Percentiles rank a stretch among this genome's conserved stretches.
These are phyloP conservation scores for Bombus vancouverensis DNA, from an alignment of 1,140 invertebrate species.

Conservation along the genomic window DNA sequence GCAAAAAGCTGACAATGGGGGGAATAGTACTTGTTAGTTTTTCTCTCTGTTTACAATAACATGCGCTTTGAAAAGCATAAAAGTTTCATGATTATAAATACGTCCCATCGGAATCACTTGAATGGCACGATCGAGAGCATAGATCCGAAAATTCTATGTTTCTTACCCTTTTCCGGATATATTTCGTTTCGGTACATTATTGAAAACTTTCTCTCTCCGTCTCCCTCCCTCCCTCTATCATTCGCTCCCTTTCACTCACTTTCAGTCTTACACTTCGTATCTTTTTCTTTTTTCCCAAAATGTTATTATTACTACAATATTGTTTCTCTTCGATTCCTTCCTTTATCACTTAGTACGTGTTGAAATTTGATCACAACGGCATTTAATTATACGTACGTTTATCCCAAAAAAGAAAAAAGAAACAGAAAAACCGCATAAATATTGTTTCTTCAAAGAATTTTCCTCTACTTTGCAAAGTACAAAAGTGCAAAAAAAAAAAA, in stretches of 20 bases:
- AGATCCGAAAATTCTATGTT: slow-evolving; percentile 54
- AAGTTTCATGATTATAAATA: slow-evolving; percentile 65
- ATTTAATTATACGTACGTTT: slow-evolving; percentile 53
- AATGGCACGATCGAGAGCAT: slow-evolving; percentile 68
- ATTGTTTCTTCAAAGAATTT: slow-evolving; percentile 24
- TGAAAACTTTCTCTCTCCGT: slow-evolving; percentile 18
- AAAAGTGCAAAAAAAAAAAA: slow-evolving; percentile 27
- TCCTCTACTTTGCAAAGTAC: slow-evolving; percentile 8
- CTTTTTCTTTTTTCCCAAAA: neutral
- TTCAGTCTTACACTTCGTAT: neutral
- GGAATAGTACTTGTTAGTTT: slow-evolving; percentile 62
- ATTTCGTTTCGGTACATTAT: slow-evolving; percentile 49
- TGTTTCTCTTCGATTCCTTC: neutral
- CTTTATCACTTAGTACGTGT: neutral
- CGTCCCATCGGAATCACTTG: slow-evolving; percentile 61
- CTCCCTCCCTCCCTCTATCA: slow-evolving; percentile 16
- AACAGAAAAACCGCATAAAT: slow-evolving; percentile 27
- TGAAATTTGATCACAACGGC: slow-evolving; percentile 54
- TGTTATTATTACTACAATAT: neutral
- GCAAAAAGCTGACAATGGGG: slow-evolving; percentile 67
- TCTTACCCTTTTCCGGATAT: slow-evolving; percentile 30
- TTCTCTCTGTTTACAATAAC: slow-evolving; percentile 60
- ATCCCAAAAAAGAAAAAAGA: slow-evolving; percentile 22
- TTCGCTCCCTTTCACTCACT: slow-evolving; percentile 18
- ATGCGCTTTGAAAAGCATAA: slow-evolving; percentile 67